Base-by-base conservation (phyloP, 2,797 vertebrate genomes). In the Crocodylus rhombifer region DNA sequence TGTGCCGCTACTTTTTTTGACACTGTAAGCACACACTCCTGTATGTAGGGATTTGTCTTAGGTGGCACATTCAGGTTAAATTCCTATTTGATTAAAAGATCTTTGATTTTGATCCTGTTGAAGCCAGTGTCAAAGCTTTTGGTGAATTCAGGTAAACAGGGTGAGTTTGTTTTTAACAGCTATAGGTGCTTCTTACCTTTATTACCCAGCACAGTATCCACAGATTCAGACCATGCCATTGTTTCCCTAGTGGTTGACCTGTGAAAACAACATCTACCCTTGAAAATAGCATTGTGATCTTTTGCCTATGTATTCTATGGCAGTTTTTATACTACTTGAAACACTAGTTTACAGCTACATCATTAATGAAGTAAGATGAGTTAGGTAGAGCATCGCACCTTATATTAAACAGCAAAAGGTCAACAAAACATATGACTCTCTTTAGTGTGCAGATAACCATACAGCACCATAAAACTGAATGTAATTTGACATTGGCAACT, bases 211-310 rank as follows among this genome's bases (percentile, higher is more conserved):
- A 99, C 96, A 63, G 98, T 98, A 93, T 99, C 99, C 98, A 99
- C 98, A 42, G 99, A 99, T 89, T 99, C 98, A 23, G 97, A 97
- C 98, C 99, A 99, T 33, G 97, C 96, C 96, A 98, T 97, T 94
- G 97, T 92, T 93, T 99, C 98, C 56, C 96, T 98, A 77, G 98
- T 23, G 1, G 98, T 92, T 95, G 99, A 98, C 98, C 99, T 99
- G 98, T 98, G 97, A 97, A 99, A 99, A 99, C 98, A 99, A 97
- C 99, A 99, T 97, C 99, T 99, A 97, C 97, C 98, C 99, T 98
- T 99, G 99, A 99, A 99, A 99, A 99, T 98, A 99, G 98, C 97
- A 98, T 98, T 96, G 94, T 98, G 98, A 98, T 98, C 98, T 98
- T 98, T 98, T 96, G 97, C 97, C 96, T 94, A 87, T 84, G 78